Percentiles rank a stretch among this genome's conserved stretches.
Evolutionary conservation across 2,113 vertebrate genomes (phyloP).

Genomic region (Fulica atra): DNA sequence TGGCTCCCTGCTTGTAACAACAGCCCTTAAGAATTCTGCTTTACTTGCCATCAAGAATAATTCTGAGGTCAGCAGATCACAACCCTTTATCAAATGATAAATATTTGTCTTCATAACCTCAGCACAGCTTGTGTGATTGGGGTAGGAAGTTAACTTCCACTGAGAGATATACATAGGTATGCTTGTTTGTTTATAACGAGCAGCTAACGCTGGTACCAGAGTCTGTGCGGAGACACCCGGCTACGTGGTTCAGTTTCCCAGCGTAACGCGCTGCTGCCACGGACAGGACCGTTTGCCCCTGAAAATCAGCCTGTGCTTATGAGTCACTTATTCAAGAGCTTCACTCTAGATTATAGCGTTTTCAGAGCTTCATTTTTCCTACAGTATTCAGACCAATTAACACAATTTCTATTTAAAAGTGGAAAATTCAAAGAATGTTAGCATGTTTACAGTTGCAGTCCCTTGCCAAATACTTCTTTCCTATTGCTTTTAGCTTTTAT

Average conservation of each 20-base stretch:
- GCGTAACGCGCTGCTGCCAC: neutral
- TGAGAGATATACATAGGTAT: neutral
- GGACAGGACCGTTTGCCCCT: neutral
- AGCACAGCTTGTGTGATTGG: neutral
- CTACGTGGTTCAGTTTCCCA: neutral
- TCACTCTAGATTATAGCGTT: neutral
- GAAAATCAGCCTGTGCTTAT: neutral
- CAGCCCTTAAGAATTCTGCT: neutral
- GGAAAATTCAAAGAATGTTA: neutral
- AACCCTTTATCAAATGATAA: constrained; percentile 49
- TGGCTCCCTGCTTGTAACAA: constrained; percentile 38
- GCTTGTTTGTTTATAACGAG: neutral
- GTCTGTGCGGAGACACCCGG: rapidly evolving
- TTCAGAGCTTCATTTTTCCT: neutral
- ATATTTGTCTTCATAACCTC: constrained; percentile 36
- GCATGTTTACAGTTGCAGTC: neutral
- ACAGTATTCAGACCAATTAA: neutral
- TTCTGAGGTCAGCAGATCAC: constrained; percentile 56
- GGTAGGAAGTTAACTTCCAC: constrained; percentile 40
- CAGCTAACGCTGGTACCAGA: neutral
- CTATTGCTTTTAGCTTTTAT: neutral
- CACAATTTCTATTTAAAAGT: neutral
- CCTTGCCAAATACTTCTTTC: neutral
- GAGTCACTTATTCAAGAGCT: neutral
- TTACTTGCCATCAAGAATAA: neutral